phyloP scores from a whole-genome alignment of 2,797 vertebrate species.

The Stomatorhinus walkeri region DNA sequence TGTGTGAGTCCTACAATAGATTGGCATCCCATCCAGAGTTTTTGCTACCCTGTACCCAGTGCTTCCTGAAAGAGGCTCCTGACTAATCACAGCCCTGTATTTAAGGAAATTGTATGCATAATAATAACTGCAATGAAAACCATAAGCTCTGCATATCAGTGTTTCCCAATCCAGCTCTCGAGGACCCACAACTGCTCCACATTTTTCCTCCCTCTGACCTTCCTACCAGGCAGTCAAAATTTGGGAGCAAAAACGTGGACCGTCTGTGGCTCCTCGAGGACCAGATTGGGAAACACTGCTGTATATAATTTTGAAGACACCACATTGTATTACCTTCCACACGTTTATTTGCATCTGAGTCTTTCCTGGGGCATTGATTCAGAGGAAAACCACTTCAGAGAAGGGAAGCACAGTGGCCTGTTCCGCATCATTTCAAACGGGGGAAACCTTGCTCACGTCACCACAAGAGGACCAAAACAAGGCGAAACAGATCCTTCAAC shows the following conservation, averaged over 20 bases:
- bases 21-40: background rate
- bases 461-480: background rate
- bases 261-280: background rate
- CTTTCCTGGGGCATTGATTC: conserved; percentile 17
- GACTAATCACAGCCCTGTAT: background rate
- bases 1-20: background rate
- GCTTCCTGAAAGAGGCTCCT: background rate
- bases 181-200: background rate
- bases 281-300: background rate
- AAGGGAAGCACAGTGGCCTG: background rate
- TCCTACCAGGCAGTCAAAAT: background rate
- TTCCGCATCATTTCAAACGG: conserved; percentile 4
- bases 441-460: background rate
- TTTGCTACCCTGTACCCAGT: background rate
- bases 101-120: background rate
- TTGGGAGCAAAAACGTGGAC: background rate
- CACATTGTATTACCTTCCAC: background rate
- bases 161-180: background rate
- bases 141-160: background rate
- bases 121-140: background rate
- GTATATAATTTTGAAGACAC: background rate
- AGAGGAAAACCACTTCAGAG: conserved; percentile 26
- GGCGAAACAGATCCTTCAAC: background rate
- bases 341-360: conserved; percentile 1
- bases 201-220: background rate